These are phyloP conservation scores for Brachypalpus laphriformis DNA, from an alignment of 2,888 invertebrate species.

Conservation along the genomic window DNA sequence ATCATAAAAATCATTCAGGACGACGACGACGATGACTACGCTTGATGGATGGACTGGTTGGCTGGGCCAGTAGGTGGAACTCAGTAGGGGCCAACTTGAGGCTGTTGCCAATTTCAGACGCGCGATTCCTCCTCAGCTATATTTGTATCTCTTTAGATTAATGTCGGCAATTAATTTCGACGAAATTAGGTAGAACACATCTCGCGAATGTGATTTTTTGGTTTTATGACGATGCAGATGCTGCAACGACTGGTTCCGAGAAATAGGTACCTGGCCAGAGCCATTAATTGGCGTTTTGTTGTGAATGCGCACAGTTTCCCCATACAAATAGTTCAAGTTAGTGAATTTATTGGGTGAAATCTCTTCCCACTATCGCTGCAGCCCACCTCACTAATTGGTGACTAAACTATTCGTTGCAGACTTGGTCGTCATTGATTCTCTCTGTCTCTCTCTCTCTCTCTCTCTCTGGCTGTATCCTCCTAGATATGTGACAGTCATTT, in stretches of 20 bases:
- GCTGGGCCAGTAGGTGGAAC: slow-evolving; percentile 15
- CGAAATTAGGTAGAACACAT: slow-evolving; percentile 71
- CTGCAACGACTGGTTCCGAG: slow-evolving; percentile 45
- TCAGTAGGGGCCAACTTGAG: slow-evolving; percentile 29
- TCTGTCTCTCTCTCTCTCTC: background rate
- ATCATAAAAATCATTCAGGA: slow-evolving; percentile 52
- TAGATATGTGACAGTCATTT: slow-evolving; percentile 29
- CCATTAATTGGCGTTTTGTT: slow-evolving; percentile 31
- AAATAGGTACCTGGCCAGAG: too few species aligned
- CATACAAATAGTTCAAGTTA: slow-evolving; percentile 47
- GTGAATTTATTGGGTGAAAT: slow-evolving; percentile 68
- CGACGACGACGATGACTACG: slow-evolving; percentile 3
- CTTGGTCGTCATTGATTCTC: slow-evolving; percentile 32
- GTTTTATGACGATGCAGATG: slow-evolving; percentile 47
- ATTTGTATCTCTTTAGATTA: slow-evolving; percentile 61
- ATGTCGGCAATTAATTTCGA: slow-evolving; percentile 72
- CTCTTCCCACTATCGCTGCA: slow-evolving; percentile 46
- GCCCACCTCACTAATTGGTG: slow-evolving; percentile 68
- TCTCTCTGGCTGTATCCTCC: slow-evolving; percentile 7
- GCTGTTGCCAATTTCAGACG: slow-evolving; percentile 10
- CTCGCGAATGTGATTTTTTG: slow-evolving; percentile 49
- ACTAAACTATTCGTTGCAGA: slow-evolving; percentile 64
- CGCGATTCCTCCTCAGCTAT: slow-evolving; percentile 28
- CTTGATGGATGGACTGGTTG: slow-evolving; percentile 29
- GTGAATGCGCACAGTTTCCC: background rate